These are phyloP conservation scores for Galeopsomyia nigrocyanea DNA, from an alignment of 2,888 invertebrate genomes.

Conservation along the genomic window DNA sequence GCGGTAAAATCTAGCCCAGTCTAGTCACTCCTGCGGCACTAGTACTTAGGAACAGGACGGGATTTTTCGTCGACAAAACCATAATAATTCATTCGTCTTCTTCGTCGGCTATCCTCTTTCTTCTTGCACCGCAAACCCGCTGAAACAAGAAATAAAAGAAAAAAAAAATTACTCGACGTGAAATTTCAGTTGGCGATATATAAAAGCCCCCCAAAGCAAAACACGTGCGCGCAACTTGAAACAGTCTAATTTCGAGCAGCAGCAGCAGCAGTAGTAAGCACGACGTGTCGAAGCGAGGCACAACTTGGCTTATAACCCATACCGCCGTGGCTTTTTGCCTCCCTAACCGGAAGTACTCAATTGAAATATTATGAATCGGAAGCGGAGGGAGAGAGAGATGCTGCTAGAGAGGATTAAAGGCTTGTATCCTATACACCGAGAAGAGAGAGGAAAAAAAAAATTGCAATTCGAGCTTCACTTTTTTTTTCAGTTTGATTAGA, in stretches of 20 bases:
- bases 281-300: neutral
- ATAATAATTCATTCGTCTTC: neutral
- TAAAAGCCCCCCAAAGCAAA: too few relatives aligned
- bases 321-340: neutral
- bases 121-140: too few relatives aligned
- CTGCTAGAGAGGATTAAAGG: constrained; percentile 4
- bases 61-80: constrained; percentile 49
- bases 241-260: constrained; percentile 24
- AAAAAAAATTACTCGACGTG: neutral
- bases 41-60: constrained; percentile 91
- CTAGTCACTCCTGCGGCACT: constrained; percentile 90
- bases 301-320: too few relatives aligned
- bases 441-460: too few relatives aligned
- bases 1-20: constrained; percentile 66
- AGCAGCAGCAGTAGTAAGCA: too few relatives aligned
- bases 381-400: constrained; percentile 23
- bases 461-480: too few relatives aligned
- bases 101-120: neutral
- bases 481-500: too few relatives aligned
- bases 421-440: neutral
- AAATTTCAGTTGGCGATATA: neutral
- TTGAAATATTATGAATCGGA: constrained; percentile 44
- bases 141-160: too few relatives aligned
- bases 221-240: constrained; percentile 3
- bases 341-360: constrained; percentile 38